Conservation (phyloP, 2,888 invertebrate species). For the Conomelus anceps region DNA sequence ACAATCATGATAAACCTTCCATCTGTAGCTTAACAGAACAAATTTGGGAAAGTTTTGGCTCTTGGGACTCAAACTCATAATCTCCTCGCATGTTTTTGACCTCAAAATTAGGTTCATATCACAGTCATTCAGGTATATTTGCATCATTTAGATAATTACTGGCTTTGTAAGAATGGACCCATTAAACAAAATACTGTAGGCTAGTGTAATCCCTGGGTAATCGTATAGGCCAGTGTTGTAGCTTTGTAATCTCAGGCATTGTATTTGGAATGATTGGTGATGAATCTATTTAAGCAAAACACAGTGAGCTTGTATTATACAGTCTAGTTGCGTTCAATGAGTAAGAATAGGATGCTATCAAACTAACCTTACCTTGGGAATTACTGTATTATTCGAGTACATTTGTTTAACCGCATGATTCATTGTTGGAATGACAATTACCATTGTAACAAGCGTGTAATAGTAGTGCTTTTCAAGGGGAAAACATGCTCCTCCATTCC, state of each 20-base stretch:
- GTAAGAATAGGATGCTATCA: neutral
- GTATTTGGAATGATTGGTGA: too few species aligned
- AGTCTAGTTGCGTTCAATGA: neutral
- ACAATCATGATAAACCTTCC: too few species aligned
- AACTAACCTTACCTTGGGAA: neutral
- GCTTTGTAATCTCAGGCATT: neutral
- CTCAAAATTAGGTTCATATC: neutral
- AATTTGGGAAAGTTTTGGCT: too few species aligned
- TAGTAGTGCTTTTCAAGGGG: too few species aligned
- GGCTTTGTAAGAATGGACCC: neutral
- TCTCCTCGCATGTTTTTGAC: neutral
- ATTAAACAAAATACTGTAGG: neutral
- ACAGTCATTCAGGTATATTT: too few species aligned
- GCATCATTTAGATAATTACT: too few species aligned
- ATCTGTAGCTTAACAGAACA: too few species aligned
- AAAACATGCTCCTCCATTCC: neutral
- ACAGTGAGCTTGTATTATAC: neutral
- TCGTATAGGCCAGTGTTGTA: neutral
- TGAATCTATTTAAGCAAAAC: neutral
- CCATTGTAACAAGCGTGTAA: neutral
- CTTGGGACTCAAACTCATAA: too few species aligned
- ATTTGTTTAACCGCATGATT: neutral
- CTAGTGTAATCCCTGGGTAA: neutral
- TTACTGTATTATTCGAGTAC: neutral
- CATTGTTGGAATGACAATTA: neutral